Conservation (phyloP, 1,140 invertebrate genomes). For the Zophobas atratus region DNA sequence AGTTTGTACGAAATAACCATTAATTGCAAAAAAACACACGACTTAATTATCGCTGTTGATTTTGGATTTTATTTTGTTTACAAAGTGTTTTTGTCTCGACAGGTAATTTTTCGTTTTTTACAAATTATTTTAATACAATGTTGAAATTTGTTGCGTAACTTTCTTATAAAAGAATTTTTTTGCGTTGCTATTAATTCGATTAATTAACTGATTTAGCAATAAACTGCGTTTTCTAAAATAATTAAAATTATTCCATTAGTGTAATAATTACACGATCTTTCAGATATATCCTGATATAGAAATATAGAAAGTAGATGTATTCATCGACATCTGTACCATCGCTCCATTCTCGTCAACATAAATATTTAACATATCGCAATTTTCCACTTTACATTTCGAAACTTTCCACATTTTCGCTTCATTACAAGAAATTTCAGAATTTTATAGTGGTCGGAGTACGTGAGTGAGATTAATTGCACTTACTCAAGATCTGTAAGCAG, state of each 20-base stretch:
- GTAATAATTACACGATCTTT: not conserved
- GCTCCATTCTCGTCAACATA: too few species aligned
- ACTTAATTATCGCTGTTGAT: too few species aligned
- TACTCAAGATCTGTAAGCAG: constrained; percentile 81
- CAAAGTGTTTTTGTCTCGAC: too few species aligned
- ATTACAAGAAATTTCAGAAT: not conserved
- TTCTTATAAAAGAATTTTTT: constrained; percentile 7
- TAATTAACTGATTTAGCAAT: constrained; percentile 6
- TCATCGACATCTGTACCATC: not conserved
- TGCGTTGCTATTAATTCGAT: not conserved
- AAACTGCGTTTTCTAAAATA: not conserved
- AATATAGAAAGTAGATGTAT: constrained; percentile 19
- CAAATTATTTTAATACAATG: too few species aligned
- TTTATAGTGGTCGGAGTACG: not conserved
- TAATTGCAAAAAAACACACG: too few species aligned
- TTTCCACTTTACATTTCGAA: not conserved
- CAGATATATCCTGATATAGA: constrained; percentile 8
- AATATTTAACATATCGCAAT: not conserved
- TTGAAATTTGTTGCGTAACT: not conserved
- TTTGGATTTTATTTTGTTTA: too few species aligned
- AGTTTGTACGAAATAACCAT: too few species aligned
- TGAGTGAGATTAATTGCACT: constrained; percentile 69
- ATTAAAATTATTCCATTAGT: constrained; percentile 6
- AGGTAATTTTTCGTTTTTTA: too few species aligned
- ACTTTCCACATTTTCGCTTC: not conserved